phyloP scores from a whole-genome alignment of 2,888 invertebrate species.

The Alcis repandata region DNA sequence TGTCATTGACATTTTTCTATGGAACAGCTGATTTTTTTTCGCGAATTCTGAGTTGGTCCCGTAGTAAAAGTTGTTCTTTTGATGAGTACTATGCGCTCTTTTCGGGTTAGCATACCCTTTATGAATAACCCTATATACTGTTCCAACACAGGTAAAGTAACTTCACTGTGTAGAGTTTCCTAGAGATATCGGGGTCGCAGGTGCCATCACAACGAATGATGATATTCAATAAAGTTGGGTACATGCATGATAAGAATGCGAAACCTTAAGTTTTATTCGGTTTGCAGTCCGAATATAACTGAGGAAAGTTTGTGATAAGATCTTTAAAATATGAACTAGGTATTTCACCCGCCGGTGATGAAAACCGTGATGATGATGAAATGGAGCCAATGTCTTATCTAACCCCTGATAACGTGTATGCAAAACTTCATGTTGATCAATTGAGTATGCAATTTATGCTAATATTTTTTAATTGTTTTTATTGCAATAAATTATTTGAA shows the following conservation, averaged over 20 bases:
- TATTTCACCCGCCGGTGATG: background rate
- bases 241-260: slow-evolving; percentile 31
- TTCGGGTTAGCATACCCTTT: too few species aligned
- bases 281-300: slow-evolving; percentile 18
- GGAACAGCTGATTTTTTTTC: too few species aligned
- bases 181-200: slow-evolving; percentile 22
- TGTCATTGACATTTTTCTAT: too few species aligned
- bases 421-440: too few species aligned
- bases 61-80: too few species aligned
- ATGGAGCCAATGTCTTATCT: too few species aligned
- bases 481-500: too few species aligned
- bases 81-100: too few species aligned
- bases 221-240: slow-evolving; percentile 37
- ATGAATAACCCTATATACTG: background rate
- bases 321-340: background rate
- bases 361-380: background rate
- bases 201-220: slow-evolving; percentile 36
- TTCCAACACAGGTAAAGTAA: background rate
- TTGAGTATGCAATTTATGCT: too few species aligned
- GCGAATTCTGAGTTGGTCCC: too few species aligned
- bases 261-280: slow-evolving; percentile 15
- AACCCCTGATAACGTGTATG: too few species aligned
- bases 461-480: too few species aligned
- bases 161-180: slow-evolving; percentile 8
- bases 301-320: background rate